Evolutionary conservation across 2,888 invertebrate genomes (phyloP), one percentile per base, ranked within the genome.

Genomic region (Meteorus colon): DNA sequence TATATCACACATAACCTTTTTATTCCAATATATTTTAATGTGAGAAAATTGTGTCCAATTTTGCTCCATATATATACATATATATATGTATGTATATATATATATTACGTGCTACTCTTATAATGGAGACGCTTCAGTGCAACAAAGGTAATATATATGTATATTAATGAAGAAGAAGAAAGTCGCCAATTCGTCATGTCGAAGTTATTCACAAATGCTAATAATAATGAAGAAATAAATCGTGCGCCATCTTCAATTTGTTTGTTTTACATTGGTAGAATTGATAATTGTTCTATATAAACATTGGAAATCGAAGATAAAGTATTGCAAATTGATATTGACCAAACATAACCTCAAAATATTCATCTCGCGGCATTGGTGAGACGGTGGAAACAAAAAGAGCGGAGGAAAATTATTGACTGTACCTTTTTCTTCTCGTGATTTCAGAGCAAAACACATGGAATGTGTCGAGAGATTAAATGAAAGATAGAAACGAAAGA

Each of bases 41-140:
- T 19, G 19, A 55, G 10, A 55, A 19, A 6, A n/a, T 6, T 55
- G 55, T 55, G 55, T 2, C 29, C 27, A 60, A 60, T 41, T 41
- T 41, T 41, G 0, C 41, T 8, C 12, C 12, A 12, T 41, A 12
- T 12, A 41, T 41, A 41, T n/a, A n/a, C 16, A 48, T 48, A n/a
- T 27, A 16, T 29, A 29, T 60, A 34, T 34, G 12, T 60, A 6
- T 12, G 2, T 10, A 27, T 62, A 10, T 19, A 63, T 63, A 63
- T 63, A 63, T 63, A 63, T 63, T 63, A 31, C 63, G 59, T 63
- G 69, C 76, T 48, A 76, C 62, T 66, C 76, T 78, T 78, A 81
- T 77, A 81, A 82, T 82, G 81, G 79, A 78, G 72, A 81, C 74
- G 80, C 78, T 82, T 65, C 81, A 81, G 78, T 79, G 77, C 76